These are phyloP conservation scores for Cyclina sinensis DNA, from an alignment of 1,140 invertebrate species.

Conservation along the genomic window DNA sequence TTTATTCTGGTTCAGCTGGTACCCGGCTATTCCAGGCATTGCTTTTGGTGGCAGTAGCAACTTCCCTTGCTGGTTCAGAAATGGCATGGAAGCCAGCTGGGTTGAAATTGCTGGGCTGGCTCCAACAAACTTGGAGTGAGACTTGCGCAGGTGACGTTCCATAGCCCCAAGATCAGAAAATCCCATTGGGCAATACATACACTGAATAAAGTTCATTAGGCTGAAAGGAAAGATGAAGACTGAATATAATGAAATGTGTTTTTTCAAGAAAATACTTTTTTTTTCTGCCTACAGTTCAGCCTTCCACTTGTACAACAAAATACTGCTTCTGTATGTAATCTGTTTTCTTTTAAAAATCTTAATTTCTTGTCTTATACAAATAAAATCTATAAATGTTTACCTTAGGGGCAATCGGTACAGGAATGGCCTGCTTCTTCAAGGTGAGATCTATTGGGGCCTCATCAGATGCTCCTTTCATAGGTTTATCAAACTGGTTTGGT, in stretches of 20 bases:
- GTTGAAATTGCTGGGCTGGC: constrained; percentile 24
- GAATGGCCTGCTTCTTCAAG: constrained; percentile 69
- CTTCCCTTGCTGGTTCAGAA: constrained; percentile 42
- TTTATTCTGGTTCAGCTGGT: neutral
- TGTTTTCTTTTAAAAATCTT: too few relatives aligned
- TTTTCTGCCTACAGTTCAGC: too few relatives aligned
- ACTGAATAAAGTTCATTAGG: constrained; percentile 66
- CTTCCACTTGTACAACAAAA: too few relatives aligned
- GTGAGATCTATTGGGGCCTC: constrained; percentile 82
- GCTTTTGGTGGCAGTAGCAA: constrained; percentile 42
- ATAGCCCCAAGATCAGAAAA: constrained; percentile 65
- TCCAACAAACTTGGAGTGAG: constrained; percentile 63
- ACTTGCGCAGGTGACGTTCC: constrained; percentile 70
- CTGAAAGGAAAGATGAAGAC: constrained; percentile 31
- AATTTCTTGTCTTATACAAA: too few relatives aligned
- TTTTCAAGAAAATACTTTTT: too few relatives aligned
- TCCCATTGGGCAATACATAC: constrained; percentile 75
- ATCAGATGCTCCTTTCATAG: constrained; percentile 16
- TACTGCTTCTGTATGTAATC: too few relatives aligned
- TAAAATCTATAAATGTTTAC: too few relatives aligned
- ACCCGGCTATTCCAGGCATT: neutral
- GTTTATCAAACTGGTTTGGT: neutral
- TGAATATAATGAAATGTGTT: too few relatives aligned
- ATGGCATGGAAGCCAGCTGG: constrained; percentile 6
- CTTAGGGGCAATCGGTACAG: constrained; percentile 64